Conservation (phyloP, 1,140 invertebrate genomes). For the Choristoneura fumiferana region DNA sequence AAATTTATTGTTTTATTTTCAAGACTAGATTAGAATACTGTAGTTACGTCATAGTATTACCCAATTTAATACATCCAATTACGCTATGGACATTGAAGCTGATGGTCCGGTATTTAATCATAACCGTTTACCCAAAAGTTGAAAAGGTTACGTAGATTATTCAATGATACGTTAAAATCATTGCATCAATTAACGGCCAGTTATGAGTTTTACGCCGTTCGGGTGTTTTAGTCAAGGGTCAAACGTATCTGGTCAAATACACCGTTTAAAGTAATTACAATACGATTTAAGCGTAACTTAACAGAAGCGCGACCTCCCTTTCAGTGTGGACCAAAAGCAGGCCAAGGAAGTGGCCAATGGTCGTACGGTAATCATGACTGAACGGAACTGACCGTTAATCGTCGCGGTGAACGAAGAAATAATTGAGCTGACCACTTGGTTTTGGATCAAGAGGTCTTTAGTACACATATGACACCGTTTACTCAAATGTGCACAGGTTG, state of each 20-base stretch:
- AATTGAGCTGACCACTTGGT: background rate
- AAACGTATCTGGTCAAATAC: background rate
- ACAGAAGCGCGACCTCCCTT: constrained; percentile 15
- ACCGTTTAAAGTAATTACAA: constrained; percentile 13
- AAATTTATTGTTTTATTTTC: too few relatives aligned
- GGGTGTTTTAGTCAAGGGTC: background rate
- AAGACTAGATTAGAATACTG: too few relatives aligned
- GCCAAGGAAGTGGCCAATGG: constrained; percentile 16
- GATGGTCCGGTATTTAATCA: too few relatives aligned
- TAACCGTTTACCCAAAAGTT: too few relatives aligned
- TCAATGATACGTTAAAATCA: too few relatives aligned
- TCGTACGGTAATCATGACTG: constrained; percentile 6
- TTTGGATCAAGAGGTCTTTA: background rate
- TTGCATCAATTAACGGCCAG: too few relatives aligned
- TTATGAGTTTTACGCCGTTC: too few relatives aligned
- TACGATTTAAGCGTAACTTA: constrained; percentile 12
- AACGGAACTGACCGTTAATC: constrained; percentile 5
- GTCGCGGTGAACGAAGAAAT: background rate
- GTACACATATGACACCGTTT: too few relatives aligned
- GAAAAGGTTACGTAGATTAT: too few relatives aligned
- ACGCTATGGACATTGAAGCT: too few relatives aligned
- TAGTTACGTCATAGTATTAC: too few relatives aligned
- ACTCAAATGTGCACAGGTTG: constrained; percentile 1
- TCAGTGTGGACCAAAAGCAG: constrained; percentile 13
- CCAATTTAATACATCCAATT: too few relatives aligned